These are phyloP conservation scores for zebrafish (Danio rerio) DNA, from an alignment of 2,113 vertebrate genomes.

Conservation along the genomic window GRCz12tu NC_133180.1:42884501-42885000, in stretches of 20 bases:
- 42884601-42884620: neutral
- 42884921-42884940: neutral
- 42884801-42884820: neutral
- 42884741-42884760: neutral
- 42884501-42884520: neutral
- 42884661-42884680: neutral
- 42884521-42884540: slow-evolving; percentile 13
- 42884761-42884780: neutral
- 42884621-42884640: neutral
- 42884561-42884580: neutral
- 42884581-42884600: neutral
- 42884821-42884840: neutral
- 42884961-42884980: neutral
- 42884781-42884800: neutral
- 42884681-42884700: neutral
- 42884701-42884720: neutral
- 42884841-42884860: too few relatives aligned
- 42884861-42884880: neutral
- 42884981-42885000: too few relatives aligned
- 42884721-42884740: neutral
- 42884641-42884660: neutral
- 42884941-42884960: neutral
- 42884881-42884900: neutral
- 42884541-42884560: neutral
- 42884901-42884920: slow-evolving; percentile 36